Evolutionary conservation across 2,888 invertebrate genomes (phyloP).

Genomic region (Dinocampus coccinellae): DNA sequence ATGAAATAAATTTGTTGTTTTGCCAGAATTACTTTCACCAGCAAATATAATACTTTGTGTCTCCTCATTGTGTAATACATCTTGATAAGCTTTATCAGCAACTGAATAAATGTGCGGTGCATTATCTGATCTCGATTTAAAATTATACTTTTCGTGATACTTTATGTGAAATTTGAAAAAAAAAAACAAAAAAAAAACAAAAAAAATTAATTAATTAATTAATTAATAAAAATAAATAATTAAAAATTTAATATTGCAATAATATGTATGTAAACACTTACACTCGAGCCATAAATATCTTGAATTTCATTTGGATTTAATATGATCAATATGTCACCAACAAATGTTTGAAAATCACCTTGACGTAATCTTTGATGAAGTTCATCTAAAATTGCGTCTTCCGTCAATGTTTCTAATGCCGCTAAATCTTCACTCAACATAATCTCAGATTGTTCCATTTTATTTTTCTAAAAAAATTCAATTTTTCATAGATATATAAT

Average conservation of each 20-base stretch:
- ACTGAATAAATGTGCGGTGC: slow-evolving; percentile 91
- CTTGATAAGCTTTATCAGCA: slow-evolving; percentile 91
- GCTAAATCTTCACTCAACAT: slow-evolving; percentile 89
- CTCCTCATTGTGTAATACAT: slow-evolving; percentile 88
- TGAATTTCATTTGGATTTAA: slow-evolving; percentile 84
- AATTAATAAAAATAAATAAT: background rate
- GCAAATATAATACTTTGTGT: slow-evolving; percentile 89
- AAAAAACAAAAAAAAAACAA: slow-evolving; percentile 4
- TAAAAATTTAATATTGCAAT: too few species aligned
- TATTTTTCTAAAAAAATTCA: slow-evolving; percentile 51
- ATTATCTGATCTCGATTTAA: slow-evolving; percentile 89
- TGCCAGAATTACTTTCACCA: slow-evolving; percentile 93
- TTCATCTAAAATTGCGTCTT: slow-evolving; percentile 79
- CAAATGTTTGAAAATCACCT: slow-evolving; percentile 81
- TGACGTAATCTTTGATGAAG: slow-evolving; percentile 77
- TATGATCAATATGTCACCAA: slow-evolving; percentile 84
- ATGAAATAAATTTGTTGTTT: slow-evolving; percentile 86
- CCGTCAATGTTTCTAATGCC: slow-evolving; percentile 80
- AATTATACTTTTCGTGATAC: slow-evolving; percentile 84
- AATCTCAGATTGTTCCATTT: slow-evolving; percentile 73
- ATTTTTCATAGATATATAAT: background rate
- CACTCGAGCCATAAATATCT: slow-evolving; percentile 80
- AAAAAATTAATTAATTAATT: background rate
- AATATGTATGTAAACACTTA: slow-evolving; percentile 70
- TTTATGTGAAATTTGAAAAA: slow-evolving; percentile 67